Conservation (phyloP, 2,113 vertebrate genomes). For the Myanophis thanlyinensis region DNA sequence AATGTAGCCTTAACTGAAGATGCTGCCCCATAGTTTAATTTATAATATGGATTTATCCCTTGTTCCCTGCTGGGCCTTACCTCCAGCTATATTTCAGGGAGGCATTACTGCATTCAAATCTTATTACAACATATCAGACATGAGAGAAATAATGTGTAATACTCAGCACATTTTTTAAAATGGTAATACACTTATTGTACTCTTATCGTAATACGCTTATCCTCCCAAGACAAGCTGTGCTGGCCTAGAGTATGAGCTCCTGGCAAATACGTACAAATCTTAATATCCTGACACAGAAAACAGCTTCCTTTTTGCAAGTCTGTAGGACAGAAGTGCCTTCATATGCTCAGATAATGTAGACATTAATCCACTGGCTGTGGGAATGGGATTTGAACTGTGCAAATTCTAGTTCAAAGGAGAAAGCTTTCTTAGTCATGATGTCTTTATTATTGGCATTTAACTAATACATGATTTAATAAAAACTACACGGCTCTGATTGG, state of each 20-base stretch:
- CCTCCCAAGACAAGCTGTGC: constrained; percentile 44
- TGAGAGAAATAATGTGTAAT: constrained; percentile 57
- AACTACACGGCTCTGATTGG: constrained; percentile 47
- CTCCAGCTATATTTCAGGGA: constrained; percentile 55
- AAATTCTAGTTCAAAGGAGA: constrained; percentile 60
- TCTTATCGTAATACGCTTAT: constrained; percentile 60
- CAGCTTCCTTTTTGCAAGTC: constrained; percentile 32
- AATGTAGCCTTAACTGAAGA: constrained; percentile 21
- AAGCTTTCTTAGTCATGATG: constrained; percentile 36
- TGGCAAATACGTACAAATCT: constrained; percentile 51
- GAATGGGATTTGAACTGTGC: constrained; percentile 51
- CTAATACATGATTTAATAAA: constrained; percentile 62
- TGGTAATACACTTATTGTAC: constrained; percentile 56
- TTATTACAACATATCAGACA: constrained; percentile 41
- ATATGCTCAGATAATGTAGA: constrained; percentile 49
- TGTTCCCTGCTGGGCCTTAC: constrained; percentile 40
- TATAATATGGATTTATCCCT: constrained; percentile 52
- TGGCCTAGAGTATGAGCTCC: constrained; percentile 47
- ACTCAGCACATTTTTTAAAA: constrained; percentile 58
- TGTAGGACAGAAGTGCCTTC: constrained; percentile 47
- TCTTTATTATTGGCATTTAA: constrained; percentile 54
- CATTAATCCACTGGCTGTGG: constrained; percentile 49
- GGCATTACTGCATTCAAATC: constrained; percentile 46
- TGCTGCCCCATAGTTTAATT: constrained; percentile 12
- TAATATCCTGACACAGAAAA: constrained; percentile 29